phyloP scores from a whole-genome alignment of 2,888 invertebrate genomes.

The Kuschelorhynchus macadamiae region DNA sequence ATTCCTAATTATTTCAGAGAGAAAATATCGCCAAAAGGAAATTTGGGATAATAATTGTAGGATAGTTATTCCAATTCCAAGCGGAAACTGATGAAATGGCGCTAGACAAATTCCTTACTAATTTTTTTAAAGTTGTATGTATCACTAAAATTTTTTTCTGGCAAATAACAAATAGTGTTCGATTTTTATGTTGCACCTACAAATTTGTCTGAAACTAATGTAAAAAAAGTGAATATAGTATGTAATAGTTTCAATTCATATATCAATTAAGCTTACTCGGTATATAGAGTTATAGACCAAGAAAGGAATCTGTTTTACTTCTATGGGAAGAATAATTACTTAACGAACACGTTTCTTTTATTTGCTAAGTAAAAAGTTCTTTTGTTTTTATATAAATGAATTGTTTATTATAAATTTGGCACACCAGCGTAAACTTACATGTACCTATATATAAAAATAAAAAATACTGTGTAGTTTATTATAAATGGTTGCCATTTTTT shows the following conservation, averaged over 20 bases:
- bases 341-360: not conserved
- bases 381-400: conserved; percentile 11
- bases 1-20: not conserved
- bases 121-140: conserved; percentile 7
- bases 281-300: too few relatives aligned
- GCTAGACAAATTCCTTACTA: too few relatives aligned
- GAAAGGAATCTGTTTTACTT: too few relatives aligned
- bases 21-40: too few relatives aligned
- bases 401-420: conserved; percentile 31
- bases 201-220: too few relatives aligned
- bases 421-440: conserved; percentile 30
- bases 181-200: not conserved
- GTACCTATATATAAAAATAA: conserved; percentile 29
- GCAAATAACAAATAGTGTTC: not conserved
- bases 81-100: too few relatives aligned
- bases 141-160: conserved; percentile 7
- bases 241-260: too few relatives aligned
- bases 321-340: too few relatives aligned
- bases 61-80: too few relatives aligned
- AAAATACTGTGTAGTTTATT: conserved; percentile 34
- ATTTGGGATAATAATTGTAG: too few relatives aligned
- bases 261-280: too few relatives aligned
- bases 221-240: too few relatives aligned
- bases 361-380: not conserved
- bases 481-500: conserved; percentile 49